Conservation (phyloP, 2,113 vertebrate genomes). For the Festucalex cinctus region DNA sequence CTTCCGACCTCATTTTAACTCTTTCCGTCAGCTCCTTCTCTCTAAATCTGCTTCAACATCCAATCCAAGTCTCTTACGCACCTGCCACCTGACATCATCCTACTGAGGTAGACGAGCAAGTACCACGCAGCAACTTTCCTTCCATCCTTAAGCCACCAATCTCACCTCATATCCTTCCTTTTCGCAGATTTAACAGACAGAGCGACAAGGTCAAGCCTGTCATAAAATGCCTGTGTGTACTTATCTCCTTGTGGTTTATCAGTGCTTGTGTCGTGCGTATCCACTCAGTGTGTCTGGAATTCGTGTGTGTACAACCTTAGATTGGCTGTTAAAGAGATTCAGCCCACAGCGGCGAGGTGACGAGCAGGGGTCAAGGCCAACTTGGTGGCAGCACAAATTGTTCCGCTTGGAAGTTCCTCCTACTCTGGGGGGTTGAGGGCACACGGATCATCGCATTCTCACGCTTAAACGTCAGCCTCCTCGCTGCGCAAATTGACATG, state of each 20-base stretch:
- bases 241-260: constrained; percentile 33
- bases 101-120: constrained; percentile 25
- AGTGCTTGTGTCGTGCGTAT: constrained; percentile 27
- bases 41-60: constrained; percentile 40
- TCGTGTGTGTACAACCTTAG: constrained; percentile 11
- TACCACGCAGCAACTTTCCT: neutral
- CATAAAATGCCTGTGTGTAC: constrained; percentile 21
- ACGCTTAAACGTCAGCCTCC: constrained; percentile 7
- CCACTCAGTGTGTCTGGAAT: constrained; percentile 4
- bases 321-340: constrained; percentile 58
- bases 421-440: constrained; percentile 27
- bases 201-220: constrained; percentile 58
- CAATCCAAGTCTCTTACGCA: constrained; percentile 12
- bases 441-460: constrained; percentile 31
- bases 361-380: constrained; percentile 61
- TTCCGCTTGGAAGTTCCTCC: constrained; percentile 49
- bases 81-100: constrained; percentile 24
- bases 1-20: constrained; percentile 22
- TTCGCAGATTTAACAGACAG: constrained; percentile 32
- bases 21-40: constrained; percentile 20
- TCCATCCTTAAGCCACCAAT: constrained; percentile 15
- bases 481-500: constrained; percentile 1
- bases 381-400: constrained; percentile 63
- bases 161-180: constrained; percentile 13
- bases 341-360: constrained; percentile 52